Evolutionary conservation across 2,113 vertebrate species (phyloP), one percentile per base, ranked within the genome.

Genomic region (Galeopterus variegatus): DNA sequence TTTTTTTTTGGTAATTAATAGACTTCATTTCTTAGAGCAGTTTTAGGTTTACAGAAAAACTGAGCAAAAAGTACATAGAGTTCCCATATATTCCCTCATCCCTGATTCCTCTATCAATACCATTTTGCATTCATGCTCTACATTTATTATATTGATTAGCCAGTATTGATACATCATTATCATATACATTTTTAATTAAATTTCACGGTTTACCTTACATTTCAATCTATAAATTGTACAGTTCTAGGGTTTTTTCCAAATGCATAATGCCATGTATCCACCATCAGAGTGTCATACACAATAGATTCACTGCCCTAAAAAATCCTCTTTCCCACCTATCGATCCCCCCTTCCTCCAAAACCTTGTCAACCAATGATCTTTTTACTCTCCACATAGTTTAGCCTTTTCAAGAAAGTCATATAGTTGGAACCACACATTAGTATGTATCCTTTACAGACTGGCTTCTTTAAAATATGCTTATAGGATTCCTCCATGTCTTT

Each of bases 151-250:
- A 67, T 0, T 1, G 52, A 23, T 15, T 65, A 64, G 14, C 17
- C 7, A 12, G 6, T 58, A 31, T 24, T 3, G 54, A 3, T 10
- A 0, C 48, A 4, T 3, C 14, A 0, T 26, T n/a, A 13, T 15
- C 28, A 31, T 1, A 4, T 1, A 21, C 31, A 41, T 8, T 56
- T 19, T 33, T 2, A 23, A 83, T 41, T 23, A 21, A 48, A 18
- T 1, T 11, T 60, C 94, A 19, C 3, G 28, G 36, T 41, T 12
- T 12, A 5, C 36, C 21, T 45, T 45, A 41, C 41, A 28, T 12
- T 18, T 41, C 41, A 41, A 41, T 36, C n/a, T 75, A 28, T 10
- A 2, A 15, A 23, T 7, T 24, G 52, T 10, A 9, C 3, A 6
- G 18, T 13, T 28, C 60, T 41, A 41, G 41, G 41, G 41, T 41